Base-by-base conservation (phyloP, 2,113 vertebrate genomes). In the Psophia crepitans region DNA sequence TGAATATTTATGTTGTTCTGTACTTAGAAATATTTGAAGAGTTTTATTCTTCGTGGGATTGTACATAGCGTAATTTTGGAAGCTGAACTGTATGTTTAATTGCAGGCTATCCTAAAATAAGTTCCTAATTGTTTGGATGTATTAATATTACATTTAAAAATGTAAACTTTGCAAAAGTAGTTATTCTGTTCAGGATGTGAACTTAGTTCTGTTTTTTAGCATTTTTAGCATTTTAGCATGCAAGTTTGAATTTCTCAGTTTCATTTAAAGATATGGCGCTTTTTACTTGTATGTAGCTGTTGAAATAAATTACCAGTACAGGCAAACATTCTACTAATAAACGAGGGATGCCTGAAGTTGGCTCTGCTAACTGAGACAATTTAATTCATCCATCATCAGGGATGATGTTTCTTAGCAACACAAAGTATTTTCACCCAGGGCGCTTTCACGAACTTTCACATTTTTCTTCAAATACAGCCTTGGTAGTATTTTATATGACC, bases 361-460 rank as follows among this genome's bases (percentile, higher is more conserved):
- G 88, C 79, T 87, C 87, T 97, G 48, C 73, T 96, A 97, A 96
- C 76, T 79, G 89, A 97, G 91, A 97, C 57, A 97, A 84, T 96
- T 98, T 98, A 97, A 95, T 93, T 97, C 84, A 97, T 98, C 74
- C 96, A 87, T 96, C 86, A 97, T 97, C 58, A 90, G 64, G 87
- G 93, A 84, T 96, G 96, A 95, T 94, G 96, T 98, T 98, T 97
- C 96, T 97, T 97, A 98, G 97, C 95, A 98, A 97, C 86, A 89
- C 80, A 89, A 88, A 96, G 91, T 97, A 97, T 95, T 97, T 94
- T 92, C 97, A 89, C 94, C 69, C 69, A 44, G 87, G 86, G 76
- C 57, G 14, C 96, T 97, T 97, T 92, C 85, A 89, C 9, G 37
- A 95, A 96, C 94, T 96, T 97, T 94, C 94, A 90, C 91, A 91